Evolutionary conservation across 2,888 invertebrate genomes (phyloP).

Genomic region (Dendrolimus pini): DNA sequence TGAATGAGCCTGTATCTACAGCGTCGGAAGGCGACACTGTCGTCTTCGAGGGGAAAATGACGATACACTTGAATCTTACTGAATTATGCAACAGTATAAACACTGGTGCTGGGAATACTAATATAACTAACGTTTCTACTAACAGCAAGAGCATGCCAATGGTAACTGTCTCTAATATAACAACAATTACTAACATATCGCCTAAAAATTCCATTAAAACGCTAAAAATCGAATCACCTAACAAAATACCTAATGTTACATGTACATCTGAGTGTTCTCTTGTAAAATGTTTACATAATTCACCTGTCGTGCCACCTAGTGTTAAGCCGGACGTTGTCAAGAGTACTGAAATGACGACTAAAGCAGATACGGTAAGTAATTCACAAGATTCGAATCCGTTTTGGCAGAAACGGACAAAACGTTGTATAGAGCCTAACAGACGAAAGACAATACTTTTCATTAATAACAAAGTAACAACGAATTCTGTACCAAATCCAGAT

Average conservation of each 20-base stretch:
- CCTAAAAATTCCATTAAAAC: conserved; percentile 69
- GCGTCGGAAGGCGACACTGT: conserved; percentile 69
- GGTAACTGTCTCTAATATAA: conserved; percentile 76
- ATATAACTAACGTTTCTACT: conserved; percentile 48
- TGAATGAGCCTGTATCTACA: conserved; percentile 64
- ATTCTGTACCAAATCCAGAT: conserved; percentile 30
- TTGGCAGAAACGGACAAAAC: conserved; percentile 63
- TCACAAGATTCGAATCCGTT: conserved; percentile 67
- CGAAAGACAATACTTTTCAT: conserved; percentile 70
- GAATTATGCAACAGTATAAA: conserved; percentile 67
- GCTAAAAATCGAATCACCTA: conserved; percentile 53
- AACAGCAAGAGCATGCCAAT: conserved; percentile 70
- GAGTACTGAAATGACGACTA: conserved; percentile 39
- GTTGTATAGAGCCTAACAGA: conserved; percentile 62
- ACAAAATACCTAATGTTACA: conserved; percentile 41
- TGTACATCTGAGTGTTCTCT: conserved; percentile 44
- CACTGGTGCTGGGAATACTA: conserved; percentile 65
- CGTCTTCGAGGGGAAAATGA: conserved; percentile 75
- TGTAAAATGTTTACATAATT: conserved; percentile 31
- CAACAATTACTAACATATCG: conserved; percentile 72
- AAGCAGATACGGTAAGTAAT: conserved; percentile 51
- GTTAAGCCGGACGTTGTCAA: conserved; percentile 33
- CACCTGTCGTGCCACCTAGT: conserved; percentile 32
- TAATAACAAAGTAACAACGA: conserved; percentile 63
- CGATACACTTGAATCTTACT: conserved; percentile 71